phyloP scores from a whole-genome alignment of 64 coral and sea anemone genomes.

The Trachythela sp. region DNA sequence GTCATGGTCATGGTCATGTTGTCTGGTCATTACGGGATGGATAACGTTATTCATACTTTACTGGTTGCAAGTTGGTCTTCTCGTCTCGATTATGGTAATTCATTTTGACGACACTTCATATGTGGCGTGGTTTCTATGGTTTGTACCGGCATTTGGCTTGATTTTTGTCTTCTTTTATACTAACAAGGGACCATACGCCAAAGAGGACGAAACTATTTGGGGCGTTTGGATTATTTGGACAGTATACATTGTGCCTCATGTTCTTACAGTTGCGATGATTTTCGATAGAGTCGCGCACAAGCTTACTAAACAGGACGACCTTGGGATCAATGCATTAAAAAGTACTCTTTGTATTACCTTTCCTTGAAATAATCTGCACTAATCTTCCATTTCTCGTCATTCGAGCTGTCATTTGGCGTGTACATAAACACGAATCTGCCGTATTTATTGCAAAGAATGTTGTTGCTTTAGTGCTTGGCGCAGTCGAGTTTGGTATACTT shows the following conservation, averaged over 20 bases:
- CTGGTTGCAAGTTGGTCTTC: not conserved
- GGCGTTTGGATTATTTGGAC: not conserved
- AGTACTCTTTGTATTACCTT: not conserved
- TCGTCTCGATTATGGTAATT: not conserved
- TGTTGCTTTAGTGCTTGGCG: not conserved
- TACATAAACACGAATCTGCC: not conserved
- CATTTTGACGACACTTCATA: not conserved
- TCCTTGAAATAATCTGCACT: not conserved
- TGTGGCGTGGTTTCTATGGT: not conserved
- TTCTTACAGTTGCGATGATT: not conserved
- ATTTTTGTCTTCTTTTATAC: not conserved
- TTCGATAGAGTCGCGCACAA: not conserved
- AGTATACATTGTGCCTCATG: not conserved
- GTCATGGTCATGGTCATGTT: too few species aligned
- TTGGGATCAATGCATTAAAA: not conserved
- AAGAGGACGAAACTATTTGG: not conserved
- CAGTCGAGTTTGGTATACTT: not conserved
- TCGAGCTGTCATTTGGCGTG: not conserved
- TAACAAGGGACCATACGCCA: not conserved
- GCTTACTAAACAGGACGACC: not conserved
- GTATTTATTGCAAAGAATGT: constrained; percentile 11
- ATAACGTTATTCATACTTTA: not conserved
- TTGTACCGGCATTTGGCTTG: not conserved
- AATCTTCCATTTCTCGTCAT: not conserved
- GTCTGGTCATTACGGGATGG: not conserved